Conservation (phyloP, 1,140 invertebrate genomes). For the Samia ricini region DNA sequence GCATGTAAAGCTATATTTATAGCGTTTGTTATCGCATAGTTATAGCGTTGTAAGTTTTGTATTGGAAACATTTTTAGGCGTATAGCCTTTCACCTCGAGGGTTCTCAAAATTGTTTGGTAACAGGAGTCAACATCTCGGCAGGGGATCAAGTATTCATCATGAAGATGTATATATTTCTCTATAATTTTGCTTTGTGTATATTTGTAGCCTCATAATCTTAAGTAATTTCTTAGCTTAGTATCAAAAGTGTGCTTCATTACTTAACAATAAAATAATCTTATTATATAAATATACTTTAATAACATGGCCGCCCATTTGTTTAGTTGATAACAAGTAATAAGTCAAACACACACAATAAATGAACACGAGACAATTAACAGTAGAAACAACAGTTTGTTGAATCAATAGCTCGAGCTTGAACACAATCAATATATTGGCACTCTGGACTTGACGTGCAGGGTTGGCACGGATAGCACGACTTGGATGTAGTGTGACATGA, state of each 20-base stretch:
- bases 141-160: too few species aligned
- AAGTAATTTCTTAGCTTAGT: background rate
- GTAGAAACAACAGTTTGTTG: conserved; percentile 29
- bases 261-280: conserved; percentile 9
- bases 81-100: too few species aligned
- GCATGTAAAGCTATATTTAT: too few species aligned
- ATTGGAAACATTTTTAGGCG: too few species aligned
- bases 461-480: conserved; percentile 6
- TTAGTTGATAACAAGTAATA: conserved; percentile 10
- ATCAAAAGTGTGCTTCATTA: background rate
- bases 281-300: conserved; percentile 20
- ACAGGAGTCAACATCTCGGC: too few species aligned
- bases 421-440: conserved; percentile 34
- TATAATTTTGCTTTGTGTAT: background rate
- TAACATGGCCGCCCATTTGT: conserved; percentile 45
- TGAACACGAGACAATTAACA: conserved; percentile 23
- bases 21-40: too few species aligned
- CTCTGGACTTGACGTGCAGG: conserved; percentile 16
- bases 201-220: background rate
- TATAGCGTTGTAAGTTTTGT: too few species aligned
- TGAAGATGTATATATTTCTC: background rate
- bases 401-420: conserved; percentile 17
- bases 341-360: conserved; percentile 13
- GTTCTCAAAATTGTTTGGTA: too few species aligned
- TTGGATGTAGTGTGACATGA: background rate